A percentile compares a stretch with the other conserved stretches of the same genome.
phyloP scores from a whole-genome alignment of 2,113 vertebrate genomes.

The Phalacrocorax brasilianus region DNA sequence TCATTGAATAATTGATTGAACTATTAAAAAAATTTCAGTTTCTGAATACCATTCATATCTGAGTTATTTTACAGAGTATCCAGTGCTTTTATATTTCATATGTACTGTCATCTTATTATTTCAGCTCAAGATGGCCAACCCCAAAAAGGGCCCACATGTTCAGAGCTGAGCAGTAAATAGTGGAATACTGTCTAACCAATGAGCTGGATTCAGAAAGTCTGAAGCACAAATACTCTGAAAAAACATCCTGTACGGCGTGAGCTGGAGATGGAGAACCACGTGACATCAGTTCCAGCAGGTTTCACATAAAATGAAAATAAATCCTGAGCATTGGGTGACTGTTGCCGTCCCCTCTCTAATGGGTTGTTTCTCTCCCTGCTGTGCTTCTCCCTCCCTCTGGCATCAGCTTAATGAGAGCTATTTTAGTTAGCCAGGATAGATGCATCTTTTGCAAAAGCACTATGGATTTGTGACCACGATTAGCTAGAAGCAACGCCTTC shows the following conservation, averaged over 20 bases:
- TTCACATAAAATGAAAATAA: background rate
- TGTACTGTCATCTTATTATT: background rate
- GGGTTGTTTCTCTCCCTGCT: background rate
- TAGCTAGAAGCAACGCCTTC: background rate
- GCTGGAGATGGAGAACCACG: background rate
- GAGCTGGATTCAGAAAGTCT: background rate
- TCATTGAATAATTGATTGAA: background rate
- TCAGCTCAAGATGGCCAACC: background rate
- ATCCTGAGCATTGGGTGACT: background rate
- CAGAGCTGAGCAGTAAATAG: background rate
- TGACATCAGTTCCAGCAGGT: background rate
- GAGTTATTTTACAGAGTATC: background rate
- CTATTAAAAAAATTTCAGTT: background rate
- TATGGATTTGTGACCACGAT: background rate
- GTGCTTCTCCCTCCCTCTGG: background rate
- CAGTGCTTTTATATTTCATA: background rate
- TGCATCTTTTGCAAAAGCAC: background rate
- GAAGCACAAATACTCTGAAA: background rate
- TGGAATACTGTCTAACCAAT: background rate
- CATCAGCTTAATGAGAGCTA: background rate
- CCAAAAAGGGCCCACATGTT: background rate
- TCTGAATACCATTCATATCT: background rate
- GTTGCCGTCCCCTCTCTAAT: background rate
- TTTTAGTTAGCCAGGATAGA: background rate
- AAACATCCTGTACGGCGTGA: accelerated